These are phyloP conservation scores for Xanthostigma xanthostigma DNA, from an alignment of 2,888 invertebrate species.

Conservation along the genomic window DNA sequence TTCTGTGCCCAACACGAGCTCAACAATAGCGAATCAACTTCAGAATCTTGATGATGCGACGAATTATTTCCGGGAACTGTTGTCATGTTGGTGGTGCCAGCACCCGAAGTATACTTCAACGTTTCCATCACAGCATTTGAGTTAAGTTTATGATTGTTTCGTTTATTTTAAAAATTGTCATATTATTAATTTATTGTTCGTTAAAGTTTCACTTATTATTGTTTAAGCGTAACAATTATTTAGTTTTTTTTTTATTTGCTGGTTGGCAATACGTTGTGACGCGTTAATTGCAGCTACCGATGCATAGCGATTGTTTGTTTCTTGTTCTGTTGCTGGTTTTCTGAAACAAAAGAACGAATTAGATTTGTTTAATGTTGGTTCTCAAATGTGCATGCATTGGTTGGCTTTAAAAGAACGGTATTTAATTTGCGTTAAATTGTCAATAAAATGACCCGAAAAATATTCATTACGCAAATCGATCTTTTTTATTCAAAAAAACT, in stretches of 20 bases:
- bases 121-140: conserved; percentile 4
- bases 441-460: not conserved
- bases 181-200: too few species aligned
- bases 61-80: conserved; percentile 16
- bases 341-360: not conserved
- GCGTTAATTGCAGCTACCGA: too few species aligned
- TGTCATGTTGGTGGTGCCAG: conserved; percentile 1
- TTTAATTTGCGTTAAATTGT: not conserved
- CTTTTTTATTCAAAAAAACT: too few species aligned
- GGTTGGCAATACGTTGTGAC: too few species aligned
- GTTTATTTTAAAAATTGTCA: too few species aligned
- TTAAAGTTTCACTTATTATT: not conserved
- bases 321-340: not conserved
- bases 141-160: too few species aligned
- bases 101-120: not conserved
- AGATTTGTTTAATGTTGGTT: not conserved
- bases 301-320: not conserved
- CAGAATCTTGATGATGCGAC: conserved; percentile 25
- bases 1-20: conserved; percentile 53
- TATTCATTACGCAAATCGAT: too few species aligned
- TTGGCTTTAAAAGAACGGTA: not conserved
- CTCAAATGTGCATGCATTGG: not conserved
- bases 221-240: not conserved
- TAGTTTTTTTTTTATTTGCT: too few species aligned
- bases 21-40: conserved; percentile 57